Evolutionary conservation across 2,888 invertebrate genomes (phyloP).

Genomic region (Caenorhabditis sp.): DNA sequence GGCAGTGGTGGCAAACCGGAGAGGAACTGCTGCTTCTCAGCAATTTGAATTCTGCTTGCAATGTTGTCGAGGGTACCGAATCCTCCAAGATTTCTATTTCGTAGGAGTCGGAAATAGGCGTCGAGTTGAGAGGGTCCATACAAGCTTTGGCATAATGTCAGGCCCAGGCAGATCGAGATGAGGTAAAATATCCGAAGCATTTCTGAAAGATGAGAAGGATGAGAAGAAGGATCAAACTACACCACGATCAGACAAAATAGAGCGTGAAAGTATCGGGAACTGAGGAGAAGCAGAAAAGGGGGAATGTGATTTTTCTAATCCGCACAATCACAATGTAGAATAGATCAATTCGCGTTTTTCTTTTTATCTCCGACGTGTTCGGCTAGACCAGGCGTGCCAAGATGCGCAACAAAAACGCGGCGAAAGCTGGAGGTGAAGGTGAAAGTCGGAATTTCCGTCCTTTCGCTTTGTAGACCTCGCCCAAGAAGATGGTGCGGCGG

Average conservation of each 20-base stretch:
- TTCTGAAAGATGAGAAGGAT: conserved; percentile 7
- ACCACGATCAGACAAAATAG: conserved; percentile 11
- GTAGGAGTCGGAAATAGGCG: conserved; percentile 41
- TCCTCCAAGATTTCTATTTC: conserved; percentile 46
- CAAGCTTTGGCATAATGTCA: conserved; percentile 33
- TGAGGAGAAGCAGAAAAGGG: conserved; percentile 5
- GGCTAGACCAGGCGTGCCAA: conserved; percentile 50
- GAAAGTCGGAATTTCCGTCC: conserved; percentile 50
- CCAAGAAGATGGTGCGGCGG: conserved; percentile 25
- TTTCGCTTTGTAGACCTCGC: conserved; percentile 25
- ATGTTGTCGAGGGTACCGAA: conserved; percentile 36
- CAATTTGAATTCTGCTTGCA: conserved; percentile 21
- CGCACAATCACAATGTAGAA: conserved; percentile 35
- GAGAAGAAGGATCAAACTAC: background rate
- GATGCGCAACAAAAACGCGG: conserved; percentile 39
- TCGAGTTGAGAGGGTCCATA: conserved; percentile 58
- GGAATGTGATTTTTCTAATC: conserved; percentile 3
- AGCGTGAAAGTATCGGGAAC: conserved; percentile 6
- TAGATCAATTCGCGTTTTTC: conserved; percentile 22
- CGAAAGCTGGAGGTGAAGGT: conserved; percentile 30
- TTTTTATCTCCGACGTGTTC: conserved; percentile 40
- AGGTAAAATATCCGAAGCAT: conserved; percentile 29
- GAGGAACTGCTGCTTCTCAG: conserved; percentile 48
- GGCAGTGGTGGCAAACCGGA: conserved; percentile 57
- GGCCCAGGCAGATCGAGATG: background rate